Evolutionary conservation across 2,113 vertebrate genomes (phyloP), one percentile per base, ranked within the genome.

Genomic region (Halcyon senegalensis): DNA sequence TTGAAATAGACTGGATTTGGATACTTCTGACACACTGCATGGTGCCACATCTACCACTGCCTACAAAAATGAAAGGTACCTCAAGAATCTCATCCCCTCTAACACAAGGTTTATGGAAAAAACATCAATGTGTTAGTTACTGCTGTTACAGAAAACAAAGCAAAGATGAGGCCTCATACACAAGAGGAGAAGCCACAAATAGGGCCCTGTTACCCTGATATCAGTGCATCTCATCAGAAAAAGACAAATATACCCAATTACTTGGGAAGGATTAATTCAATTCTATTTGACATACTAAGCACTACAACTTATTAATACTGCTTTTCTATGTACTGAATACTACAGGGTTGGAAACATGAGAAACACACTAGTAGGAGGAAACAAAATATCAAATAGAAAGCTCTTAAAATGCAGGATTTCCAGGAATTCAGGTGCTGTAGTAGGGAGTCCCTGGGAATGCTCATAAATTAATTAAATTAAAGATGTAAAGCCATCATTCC

Each of bases 401-500:
- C 53, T 68, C 56, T 15, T 60, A 67, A 84, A 81, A 84, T 48
- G 28, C 10, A 86, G 62, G 35, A 92, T 92, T 92, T 93, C 48
- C 88, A 90, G 63, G 30, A 39, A 67, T 83, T 92, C 46, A 51
- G 74, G 69, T 88, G 77, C 62, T 66, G 41, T 35, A 56, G 35
- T 5, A 37, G 67, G 80, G 64, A 82, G 24, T 72, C 80, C 83
- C 73, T 55, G 35, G 84, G 84, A 96, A 73, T 73, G 69, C n/a
- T 64, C 58, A 78, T 76, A 84, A 90, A 95, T 90, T 90, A 70
- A 93, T 95, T 92, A 92, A 89, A 84, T 95, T 92, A 92, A 89
- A 84, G 92, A 91, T 21, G 31, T 73, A 53, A 93, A 89, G 31
- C 13, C 44, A 86, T 89, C 83, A 84, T 21, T 94, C 76, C n/a